A percentile compares a stretch with the other conserved stretches of the same genome.
Evolutionary conservation across 1,140 invertebrate species (phyloP).

Genomic region (Sarcophaga peregrina): DNA sequence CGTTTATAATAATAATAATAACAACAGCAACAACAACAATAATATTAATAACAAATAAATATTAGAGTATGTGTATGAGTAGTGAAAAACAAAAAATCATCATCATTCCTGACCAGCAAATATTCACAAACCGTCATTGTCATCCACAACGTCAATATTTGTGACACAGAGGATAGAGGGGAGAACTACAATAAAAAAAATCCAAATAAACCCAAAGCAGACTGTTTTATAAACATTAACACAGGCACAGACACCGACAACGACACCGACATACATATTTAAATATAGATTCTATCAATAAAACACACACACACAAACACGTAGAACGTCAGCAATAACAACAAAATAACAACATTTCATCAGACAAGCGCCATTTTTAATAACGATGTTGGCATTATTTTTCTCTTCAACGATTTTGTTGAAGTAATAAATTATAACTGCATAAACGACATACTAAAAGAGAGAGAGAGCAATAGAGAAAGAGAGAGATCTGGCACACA

Average conservation of each 20-base stretch:
- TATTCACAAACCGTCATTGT: conserved; percentile 34
- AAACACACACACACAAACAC: conserved; percentile 32
- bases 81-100: background rate
- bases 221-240: background rate
- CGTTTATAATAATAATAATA: background rate
- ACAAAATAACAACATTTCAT: conserved; percentile 26
- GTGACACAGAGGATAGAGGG: background rate
- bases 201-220: background rate
- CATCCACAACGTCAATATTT: background rate
- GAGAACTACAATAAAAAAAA: background rate
- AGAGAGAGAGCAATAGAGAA: too few species aligned
- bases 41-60: too few species aligned
- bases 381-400: conserved; percentile 36
- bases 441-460: background rate
- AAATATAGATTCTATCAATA: conserved; percentile 38
- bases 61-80: too few species aligned
- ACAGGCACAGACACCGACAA: background rate
- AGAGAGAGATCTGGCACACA: too few species aligned
- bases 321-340: conserved; percentile 15
- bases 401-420: conserved; percentile 19
- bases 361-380: conserved; percentile 38
- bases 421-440: conserved; percentile 40
- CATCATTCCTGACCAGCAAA: conserved; percentile 33
- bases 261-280: conserved; percentile 13
- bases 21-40: background rate